phyloP scores from a whole-genome alignment of 2,888 invertebrate genomes.

The Epinotia nisella region DNA sequence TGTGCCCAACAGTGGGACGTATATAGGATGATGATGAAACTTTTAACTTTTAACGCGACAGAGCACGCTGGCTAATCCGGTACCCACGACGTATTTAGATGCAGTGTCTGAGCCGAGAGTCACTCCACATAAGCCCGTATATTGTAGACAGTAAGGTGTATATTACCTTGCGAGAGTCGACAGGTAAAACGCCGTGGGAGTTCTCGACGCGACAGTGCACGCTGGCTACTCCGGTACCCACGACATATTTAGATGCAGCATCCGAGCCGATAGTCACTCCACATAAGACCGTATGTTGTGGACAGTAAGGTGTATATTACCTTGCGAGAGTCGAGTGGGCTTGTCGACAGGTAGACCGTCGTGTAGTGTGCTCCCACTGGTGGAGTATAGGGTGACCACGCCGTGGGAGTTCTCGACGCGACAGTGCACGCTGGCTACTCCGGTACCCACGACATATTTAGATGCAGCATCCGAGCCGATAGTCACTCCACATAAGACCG shows the following conservation, averaged over 20 bases:
- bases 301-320: slow-evolving; percentile 69
- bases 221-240: slow-evolving; percentile 93
- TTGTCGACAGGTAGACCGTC: slow-evolving; percentile 90
- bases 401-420: slow-evolving; percentile 94
- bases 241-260: no score
- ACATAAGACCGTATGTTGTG: neutral
- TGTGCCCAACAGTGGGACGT: no score
- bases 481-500: neutral
- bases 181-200: slow-evolving; percentile 88
- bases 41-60: no score
- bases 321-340: slow-evolving; percentile 92
- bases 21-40: no score
- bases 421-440: slow-evolving; percentile 93
- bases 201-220: slow-evolving; percentile 95
- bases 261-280: neutral
- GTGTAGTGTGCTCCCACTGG: slow-evolving; percentile 88
- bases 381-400: slow-evolving; percentile 93
- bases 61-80: slow-evolving; percentile 93
- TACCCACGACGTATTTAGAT: slow-evolving; percentile 89
- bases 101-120: neutral
- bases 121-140: neutral
- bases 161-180: slow-evolving; percentile 91
- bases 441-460: slow-evolving; percentile 92
- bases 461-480: no score
- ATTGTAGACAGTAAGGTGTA: neutral